Evolutionary conservation across 2,888 invertebrate genomes (phyloP), one percentile per base, ranked within the genome.

Genomic region (Latrodectus hesperus): DNA sequence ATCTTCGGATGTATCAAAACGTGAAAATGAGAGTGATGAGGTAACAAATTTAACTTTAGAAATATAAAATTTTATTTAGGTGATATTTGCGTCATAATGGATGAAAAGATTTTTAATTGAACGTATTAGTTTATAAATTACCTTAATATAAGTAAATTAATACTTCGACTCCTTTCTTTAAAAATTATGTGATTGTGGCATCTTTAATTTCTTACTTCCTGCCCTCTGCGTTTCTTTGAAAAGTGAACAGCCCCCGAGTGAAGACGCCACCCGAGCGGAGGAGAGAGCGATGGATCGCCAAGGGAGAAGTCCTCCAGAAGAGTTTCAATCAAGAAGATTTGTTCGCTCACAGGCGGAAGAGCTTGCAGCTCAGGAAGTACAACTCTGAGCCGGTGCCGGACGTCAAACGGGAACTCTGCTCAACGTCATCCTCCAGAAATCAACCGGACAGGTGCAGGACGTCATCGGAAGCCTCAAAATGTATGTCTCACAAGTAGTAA

Each of bases 341-440:
- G 9, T 26, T 22, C 8, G 6, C 70, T 2, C 16, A 22, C 17
- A 16, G 84, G 16, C 72, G 81, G 9, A 77, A 22, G 14, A 81
- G 72, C 14, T 16, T 65, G 38, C 71, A 64, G 12, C 60, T 87
- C 22, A 76, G 86, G 65, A 87, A 87, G 55, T 87, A 87, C 81
- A 81, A 87, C 55, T 87, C 86, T 4, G 86, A 87, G 26, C 86
- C 86, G 2, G 73, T 76, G n/a, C 86, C 86, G 9, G 75, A 80
- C 10, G 74, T 65, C 11, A 74, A 79, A 1, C 17, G n/a, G 0
- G 81, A 72, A 9, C 8, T 17, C 12, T 10, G 17, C 9, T 17
- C 68, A n/a, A 11, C 17, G n/a, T 5, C 52, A 52, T 12, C 67
- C 52, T 68, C 55, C 26, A 49, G n/a, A 26, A 71, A 70, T 17